A percentile compares a stretch with the other conserved stretches of the same genome.
Evolutionary conservation across 2,888 invertebrate genomes (phyloP).

Genomic region (Amphipyra berbera): DNA sequence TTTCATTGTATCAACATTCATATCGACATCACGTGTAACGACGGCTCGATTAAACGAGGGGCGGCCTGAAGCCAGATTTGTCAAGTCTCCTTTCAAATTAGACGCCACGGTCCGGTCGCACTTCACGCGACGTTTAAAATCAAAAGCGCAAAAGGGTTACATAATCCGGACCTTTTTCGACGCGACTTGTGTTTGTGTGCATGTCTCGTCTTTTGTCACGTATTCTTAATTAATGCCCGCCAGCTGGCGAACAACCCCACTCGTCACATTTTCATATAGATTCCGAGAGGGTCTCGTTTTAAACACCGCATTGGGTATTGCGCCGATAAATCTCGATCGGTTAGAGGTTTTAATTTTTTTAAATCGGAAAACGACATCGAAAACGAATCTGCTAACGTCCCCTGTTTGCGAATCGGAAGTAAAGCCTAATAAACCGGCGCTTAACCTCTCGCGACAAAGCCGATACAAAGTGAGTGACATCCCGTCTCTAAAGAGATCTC

Average conservation of each 20-base stretch:
- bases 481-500: slow-evolving; percentile 86
- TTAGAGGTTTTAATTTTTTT: slow-evolving; percentile 68
- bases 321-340: slow-evolving; percentile 73
- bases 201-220: slow-evolving; percentile 90
- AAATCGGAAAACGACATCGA: slow-evolving; percentile 70
- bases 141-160: slow-evolving; percentile 89
- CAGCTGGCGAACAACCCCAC: slow-evolving; percentile 82
- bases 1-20: slow-evolving; percentile 88
- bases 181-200: slow-evolving; percentile 85
- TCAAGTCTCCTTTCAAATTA: slow-evolving; percentile 88
- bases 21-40: slow-evolving; percentile 83
- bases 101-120: slow-evolving; percentile 81
- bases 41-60: slow-evolving; percentile 86
- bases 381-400: slow-evolving; percentile 77
- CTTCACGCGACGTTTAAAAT: slow-evolving; percentile 88
- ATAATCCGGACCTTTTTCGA: slow-evolving; percentile 88
- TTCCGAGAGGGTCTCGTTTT: slow-evolving; percentile 76
- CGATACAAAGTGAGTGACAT: slow-evolving; percentile 89
- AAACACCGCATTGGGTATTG: slow-evolving; percentile 66
- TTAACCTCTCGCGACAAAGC: slow-evolving; percentile 89
- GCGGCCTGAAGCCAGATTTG: slow-evolving; percentile 87
- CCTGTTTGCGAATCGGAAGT: slow-evolving; percentile 87
- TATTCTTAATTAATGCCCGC: slow-evolving; percentile 89
- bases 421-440: slow-evolving; percentile 88
- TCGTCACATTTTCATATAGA: slow-evolving; percentile 87